Conservation (phyloP, 2,797 vertebrate species). For the Denticeps clupeoides region DNA sequence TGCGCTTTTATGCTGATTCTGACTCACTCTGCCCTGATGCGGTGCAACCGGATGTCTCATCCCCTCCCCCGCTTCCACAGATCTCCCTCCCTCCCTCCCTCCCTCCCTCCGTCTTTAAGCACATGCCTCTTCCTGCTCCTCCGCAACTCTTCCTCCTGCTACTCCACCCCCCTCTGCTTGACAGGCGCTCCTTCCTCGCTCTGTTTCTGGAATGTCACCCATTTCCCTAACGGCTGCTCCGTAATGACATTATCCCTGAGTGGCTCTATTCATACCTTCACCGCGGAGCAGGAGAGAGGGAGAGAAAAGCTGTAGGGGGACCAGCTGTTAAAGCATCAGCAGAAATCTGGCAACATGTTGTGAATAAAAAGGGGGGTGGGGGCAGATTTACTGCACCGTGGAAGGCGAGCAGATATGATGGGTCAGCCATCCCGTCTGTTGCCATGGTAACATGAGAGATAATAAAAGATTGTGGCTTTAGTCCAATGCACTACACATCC, state of each 20-base stretch:
- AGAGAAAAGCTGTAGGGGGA: slow-evolving; percentile 9
- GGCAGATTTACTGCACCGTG: slow-evolving; percentile 23
- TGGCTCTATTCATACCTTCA: not conserved
- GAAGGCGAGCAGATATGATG: slow-evolving; percentile 36
- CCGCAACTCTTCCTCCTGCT: too few species aligned
- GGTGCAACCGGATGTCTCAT: too few species aligned
- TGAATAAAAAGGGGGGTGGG: slow-evolving; percentile 16
- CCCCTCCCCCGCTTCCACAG: too few species aligned
- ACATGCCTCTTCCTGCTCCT: not conserved
- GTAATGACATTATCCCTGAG: not conserved
- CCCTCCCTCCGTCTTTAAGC: not conserved
- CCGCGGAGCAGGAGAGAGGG: slow-evolving; percentile 2
- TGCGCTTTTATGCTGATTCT: not conserved
- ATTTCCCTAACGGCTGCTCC: not conserved
- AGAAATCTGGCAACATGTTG: slow-evolving; percentile 13
- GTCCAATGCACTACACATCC: slow-evolving; percentile 2
- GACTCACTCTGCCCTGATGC: not conserved
- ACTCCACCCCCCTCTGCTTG: too few species aligned
- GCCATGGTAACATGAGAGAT: slow-evolving; percentile 41
- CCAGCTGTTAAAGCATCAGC: slow-evolving; percentile 22
- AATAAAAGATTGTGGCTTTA: slow-evolving; percentile 4
- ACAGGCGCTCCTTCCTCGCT: too few species aligned
- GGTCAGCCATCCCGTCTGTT: slow-evolving; percentile 41
- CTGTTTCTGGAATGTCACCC: not conserved
- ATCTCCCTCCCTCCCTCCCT: not conserved